Conservation (phyloP, 92 coral and sea anemone species). For the Epizoanthus ramosus region DNA sequence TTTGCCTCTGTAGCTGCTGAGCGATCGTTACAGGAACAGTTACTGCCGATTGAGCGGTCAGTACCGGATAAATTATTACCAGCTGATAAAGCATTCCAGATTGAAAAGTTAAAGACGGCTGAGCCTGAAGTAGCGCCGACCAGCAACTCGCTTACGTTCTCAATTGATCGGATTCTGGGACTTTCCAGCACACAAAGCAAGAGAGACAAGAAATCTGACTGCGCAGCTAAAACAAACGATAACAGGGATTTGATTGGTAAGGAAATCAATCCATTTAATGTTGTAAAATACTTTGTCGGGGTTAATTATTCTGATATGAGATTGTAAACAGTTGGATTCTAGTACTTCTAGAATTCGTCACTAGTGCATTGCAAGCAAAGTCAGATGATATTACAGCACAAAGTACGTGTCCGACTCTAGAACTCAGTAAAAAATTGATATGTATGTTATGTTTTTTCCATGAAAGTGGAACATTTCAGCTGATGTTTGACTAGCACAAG, state of each 20-base stretch:
- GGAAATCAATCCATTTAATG: background rate
- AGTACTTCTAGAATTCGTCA: no score
- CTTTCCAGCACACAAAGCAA: background rate
- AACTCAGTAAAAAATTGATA: no score
- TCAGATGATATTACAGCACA: no score
- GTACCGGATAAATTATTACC: background rate
- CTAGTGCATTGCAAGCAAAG: no score
- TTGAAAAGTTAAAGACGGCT: background rate
- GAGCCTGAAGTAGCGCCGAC: background rate
- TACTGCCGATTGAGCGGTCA: background rate
- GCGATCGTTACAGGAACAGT: background rate
- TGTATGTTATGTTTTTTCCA: no score
- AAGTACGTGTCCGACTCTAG: no score
- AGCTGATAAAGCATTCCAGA: background rate
- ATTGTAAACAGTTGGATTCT: no score
- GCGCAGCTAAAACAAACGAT: background rate
- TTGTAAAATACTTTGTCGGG: no score
- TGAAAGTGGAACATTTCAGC: no score
- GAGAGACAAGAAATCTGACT: background rate
- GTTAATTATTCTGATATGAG: no score
- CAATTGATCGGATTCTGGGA: constrained; percentile 7
- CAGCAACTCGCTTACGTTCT: background rate
- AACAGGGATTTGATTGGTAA: background rate
- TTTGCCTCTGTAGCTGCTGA: constrained; percentile 5
- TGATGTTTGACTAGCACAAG: no score